Percentiles rank a stretch among this genome's conserved stretches.
These are phyloP conservation scores for Isichthys henryi DNA, from an alignment of 2,113 vertebrate genomes.

Conservation along the genomic window DNA sequence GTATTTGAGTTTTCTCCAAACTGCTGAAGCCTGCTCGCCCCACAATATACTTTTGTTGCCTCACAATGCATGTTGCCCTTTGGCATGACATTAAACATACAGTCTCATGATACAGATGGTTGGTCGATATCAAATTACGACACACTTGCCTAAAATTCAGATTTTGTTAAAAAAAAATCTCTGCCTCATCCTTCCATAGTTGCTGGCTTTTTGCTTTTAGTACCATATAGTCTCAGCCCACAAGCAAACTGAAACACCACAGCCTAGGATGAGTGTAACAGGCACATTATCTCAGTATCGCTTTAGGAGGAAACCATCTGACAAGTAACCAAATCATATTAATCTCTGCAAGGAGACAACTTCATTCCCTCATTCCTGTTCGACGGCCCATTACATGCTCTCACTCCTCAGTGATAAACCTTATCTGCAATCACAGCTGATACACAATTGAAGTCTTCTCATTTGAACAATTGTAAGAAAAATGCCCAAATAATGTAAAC, in stretches of 20 bases:
- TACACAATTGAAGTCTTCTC: neutral
- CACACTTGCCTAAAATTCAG: neutral
- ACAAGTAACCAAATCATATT: neutral
- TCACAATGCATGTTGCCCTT: neutral
- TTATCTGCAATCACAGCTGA: neutral
- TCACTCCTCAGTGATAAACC: neutral
- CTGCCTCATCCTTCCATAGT: neutral
- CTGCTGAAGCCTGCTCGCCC: neutral
- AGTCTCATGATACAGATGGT: neutral
- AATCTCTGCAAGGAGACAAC: neutral
- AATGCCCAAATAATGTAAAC: neutral
- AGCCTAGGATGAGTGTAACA: neutral
- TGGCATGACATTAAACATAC: neutral
- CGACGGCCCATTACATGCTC: neutral
- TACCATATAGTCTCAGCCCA: neutral
- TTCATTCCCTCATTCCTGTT: neutral
- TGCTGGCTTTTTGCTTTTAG: neutral
- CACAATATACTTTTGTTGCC: neutral
- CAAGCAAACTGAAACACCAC: neutral
- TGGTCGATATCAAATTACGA: neutral
- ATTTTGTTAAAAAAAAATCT: neutral
- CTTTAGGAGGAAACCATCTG: neutral
- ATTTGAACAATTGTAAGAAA: neutral
- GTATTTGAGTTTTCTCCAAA: neutral
- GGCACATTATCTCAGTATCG: neutral